phyloP scores from a whole-genome alignment of 2,113 vertebrate species.

The Nesoenas mayeri region DNA sequence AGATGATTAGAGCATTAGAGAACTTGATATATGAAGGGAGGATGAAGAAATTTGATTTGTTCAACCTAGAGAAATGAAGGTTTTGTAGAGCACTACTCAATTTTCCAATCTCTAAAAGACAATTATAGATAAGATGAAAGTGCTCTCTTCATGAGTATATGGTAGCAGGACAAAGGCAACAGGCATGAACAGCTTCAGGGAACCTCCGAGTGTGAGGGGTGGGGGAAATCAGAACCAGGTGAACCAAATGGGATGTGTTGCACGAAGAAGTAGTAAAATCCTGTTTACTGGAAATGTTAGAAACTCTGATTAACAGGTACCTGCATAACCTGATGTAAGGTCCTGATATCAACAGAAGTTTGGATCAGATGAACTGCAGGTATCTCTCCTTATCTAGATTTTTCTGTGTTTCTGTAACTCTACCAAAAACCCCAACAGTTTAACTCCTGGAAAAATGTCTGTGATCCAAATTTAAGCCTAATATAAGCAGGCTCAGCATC shows the following conservation, averaged over 20 bases:
- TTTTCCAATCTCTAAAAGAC: not conserved
- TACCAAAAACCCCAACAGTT: not conserved
- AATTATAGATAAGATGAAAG: not conserved
- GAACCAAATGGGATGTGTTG: not conserved
- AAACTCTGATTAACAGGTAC: not conserved
- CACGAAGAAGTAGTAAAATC: not conserved
- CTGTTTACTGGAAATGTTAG: not conserved
- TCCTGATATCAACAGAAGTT: not conserved
- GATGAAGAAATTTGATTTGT: not conserved
- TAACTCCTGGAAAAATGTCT: constrained; percentile 28
- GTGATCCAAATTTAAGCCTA: not conserved
- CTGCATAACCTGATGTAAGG: not conserved
- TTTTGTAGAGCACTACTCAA: not conserved
- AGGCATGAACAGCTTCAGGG: not conserved
- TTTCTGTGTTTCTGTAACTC: not conserved
- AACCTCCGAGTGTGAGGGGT: not conserved
- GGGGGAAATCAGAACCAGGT: not conserved
- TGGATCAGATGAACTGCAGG: not conserved
- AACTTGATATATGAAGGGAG: not conserved
- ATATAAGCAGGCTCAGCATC: not conserved
- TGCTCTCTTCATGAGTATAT: not conserved
- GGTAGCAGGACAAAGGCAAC: not conserved
- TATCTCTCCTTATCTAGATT: not conserved
- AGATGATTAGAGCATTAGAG: not conserved
- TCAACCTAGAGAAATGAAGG: not conserved